Percentiles rank a stretch among this genome's conserved stretches.
Evolutionary conservation across 2,113 vertebrate genomes (phyloP).

Genomic region (Colinus virginianus): DNA sequence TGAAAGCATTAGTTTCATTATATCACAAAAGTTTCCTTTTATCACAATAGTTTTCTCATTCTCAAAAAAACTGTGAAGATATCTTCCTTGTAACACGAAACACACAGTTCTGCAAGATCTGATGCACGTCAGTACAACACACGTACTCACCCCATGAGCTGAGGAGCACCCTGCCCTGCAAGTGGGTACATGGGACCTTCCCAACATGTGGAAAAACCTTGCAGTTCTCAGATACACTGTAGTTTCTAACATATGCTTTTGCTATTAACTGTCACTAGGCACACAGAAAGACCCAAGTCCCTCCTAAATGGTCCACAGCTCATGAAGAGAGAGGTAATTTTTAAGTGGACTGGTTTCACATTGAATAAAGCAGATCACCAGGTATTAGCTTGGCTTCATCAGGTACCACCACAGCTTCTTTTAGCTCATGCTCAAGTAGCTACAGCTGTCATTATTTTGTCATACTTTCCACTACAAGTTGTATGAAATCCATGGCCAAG

Average conservation of each 20-base stretch:
- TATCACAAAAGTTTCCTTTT: neutral
- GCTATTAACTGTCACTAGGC: neutral
- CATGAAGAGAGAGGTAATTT: neutral
- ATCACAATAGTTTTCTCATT: neutral
- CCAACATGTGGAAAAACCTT: neutral
- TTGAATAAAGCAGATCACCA: neutral
- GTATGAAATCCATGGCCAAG: neutral
- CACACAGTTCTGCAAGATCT: neutral
- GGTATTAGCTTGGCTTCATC: neutral
- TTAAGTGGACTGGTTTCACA: neutral
- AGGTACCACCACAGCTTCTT: neutral
- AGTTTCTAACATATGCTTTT: neutral
- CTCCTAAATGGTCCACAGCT: neutral
- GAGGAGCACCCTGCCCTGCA: neutral
- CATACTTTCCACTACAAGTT: neutral
- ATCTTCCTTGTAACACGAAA: neutral
- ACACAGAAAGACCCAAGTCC: neutral
- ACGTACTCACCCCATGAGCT: rapidly evolving
- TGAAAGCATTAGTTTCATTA: neutral
- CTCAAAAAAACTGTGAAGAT: neutral
- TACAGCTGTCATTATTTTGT: neutral
- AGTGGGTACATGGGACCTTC: neutral
- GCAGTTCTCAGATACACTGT: neutral
- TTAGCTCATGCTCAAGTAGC: neutral
- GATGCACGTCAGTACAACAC: neutral